Evolutionary conservation across 2,797 vertebrate genomes (phyloP).

Genomic region (Oryzias dopingdopingensis): DNA sequence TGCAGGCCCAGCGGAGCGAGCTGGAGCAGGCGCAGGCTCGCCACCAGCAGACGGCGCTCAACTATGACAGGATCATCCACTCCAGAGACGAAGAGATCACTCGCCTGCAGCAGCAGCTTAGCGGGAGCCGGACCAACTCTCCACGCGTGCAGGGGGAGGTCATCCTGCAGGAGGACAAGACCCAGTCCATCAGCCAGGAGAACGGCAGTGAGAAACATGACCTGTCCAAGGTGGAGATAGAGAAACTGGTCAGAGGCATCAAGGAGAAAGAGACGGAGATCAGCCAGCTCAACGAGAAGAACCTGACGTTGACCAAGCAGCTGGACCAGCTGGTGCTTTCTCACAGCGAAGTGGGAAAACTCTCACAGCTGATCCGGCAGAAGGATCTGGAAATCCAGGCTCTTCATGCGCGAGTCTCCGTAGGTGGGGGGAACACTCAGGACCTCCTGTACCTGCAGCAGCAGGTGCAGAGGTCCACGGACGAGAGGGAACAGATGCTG

Average conservation of each 20-base stretch:
- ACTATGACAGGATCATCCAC: conserved; percentile 82
- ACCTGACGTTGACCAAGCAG: conserved; percentile 85
- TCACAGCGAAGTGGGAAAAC: conserved; percentile 90
- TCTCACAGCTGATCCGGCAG: conserved; percentile 90
- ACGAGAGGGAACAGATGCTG: conserved; percentile 90
- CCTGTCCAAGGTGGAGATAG: conserved; percentile 93
- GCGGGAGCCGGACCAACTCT: conserved; percentile 73
- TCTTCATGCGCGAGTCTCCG: conserved; percentile 85
- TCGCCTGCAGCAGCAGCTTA: conserved; percentile 81
- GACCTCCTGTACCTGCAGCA: conserved; percentile 90
- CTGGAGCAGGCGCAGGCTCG: conserved; percentile 84
- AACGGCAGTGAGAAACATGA: conserved; percentile 96
- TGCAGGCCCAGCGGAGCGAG: conserved; percentile 85
- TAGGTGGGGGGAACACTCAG: conserved; percentile 77
- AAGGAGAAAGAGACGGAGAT: conserved; percentile 97
- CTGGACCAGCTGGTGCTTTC: conserved; percentile 87
- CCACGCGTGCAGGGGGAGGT: conserved; percentile 66
- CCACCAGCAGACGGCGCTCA: conserved; percentile 84
- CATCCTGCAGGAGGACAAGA: conserved; percentile 91
- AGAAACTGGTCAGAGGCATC: conserved; percentile 89
- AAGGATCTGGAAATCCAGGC: conserved; percentile 95
- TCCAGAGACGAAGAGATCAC: conserved; percentile 90
- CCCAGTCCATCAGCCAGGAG: conserved; percentile 84
- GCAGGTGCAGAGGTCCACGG: conserved; percentile 88
- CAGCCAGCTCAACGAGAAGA: conserved; percentile 91